A percentile compares a stretch with the other conserved stretches of the same genome.
phyloP scores from a whole-genome alignment of 2,797 vertebrate species.

The Nasua narica region DNA sequence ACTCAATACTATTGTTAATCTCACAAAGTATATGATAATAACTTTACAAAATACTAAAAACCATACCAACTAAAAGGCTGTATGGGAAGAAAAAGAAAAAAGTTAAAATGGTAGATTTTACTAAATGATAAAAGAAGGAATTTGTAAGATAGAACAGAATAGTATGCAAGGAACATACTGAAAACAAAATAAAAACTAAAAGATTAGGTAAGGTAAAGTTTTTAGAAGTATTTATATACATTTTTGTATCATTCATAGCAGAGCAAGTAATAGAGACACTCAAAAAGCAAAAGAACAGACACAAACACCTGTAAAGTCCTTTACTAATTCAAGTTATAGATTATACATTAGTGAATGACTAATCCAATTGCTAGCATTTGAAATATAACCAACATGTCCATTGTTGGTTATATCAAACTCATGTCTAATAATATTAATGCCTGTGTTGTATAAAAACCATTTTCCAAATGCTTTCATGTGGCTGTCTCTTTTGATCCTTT shows the following conservation, averaged over 20 bases:
- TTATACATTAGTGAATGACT: not conserved
- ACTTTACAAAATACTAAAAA: not conserved
- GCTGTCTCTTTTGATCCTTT: not conserved
- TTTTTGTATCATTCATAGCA: not conserved
- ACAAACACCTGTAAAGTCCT: not conserved
- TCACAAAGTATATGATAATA: not conserved
- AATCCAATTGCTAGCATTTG: not conserved
- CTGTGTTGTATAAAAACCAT: not conserved
- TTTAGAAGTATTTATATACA: not conserved
- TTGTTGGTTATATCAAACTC: not conserved
- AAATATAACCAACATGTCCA: not conserved
- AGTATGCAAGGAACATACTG: not conserved
- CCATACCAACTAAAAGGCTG: not conserved
- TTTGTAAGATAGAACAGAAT: not conserved
- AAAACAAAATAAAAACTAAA: not conserved
- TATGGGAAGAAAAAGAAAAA: not conserved
- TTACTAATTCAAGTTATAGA: not conserved
- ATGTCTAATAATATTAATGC: not conserved
- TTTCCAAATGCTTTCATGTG: not conserved
- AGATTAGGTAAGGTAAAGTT: not conserved
- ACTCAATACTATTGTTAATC: not conserved
- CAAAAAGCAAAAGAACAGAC: constrained; percentile 22
- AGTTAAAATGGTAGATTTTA: constrained; percentile 2
- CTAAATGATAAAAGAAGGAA: not conserved
- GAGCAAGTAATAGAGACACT: not conserved